Evolutionary conservation across 2,888 invertebrate genomes (phyloP), one percentile per base, ranked within the genome.

Genomic region (Xestobium rufovillosum): DNA sequence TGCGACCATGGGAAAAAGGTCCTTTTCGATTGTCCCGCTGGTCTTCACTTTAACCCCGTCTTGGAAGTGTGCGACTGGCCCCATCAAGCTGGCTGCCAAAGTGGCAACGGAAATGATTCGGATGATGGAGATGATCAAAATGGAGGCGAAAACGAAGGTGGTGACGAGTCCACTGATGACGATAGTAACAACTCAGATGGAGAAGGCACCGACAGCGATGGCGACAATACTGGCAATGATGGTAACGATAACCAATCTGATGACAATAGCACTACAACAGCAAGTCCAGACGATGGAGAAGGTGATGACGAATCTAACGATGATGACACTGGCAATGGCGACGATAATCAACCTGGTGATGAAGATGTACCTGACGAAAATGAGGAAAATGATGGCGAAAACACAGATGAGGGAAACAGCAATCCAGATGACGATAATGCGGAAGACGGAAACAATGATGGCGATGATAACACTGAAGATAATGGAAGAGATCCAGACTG

Each of bases 51-150:
- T 26, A 43, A 41, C 15, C 40, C 40, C 3, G 12, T 10, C 1
- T 31, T 43, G 3, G n/a, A 30, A 8, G 41, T 41, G 9, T 43
- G 43, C 23, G 43, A 43, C 29, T 43, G 23, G n/a, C 43, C 43
- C 3, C 28, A 37, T 6, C 14, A 29, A 14, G 43, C 40, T 14
- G 38, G 38, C 23, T 19, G 23, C n/a, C 6, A 6, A 6, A 19
- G 23, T n/a, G 6, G 6, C n/a, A n/a, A n/a, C 6, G 23, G 23
- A 8, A n/a, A n/a, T n/a, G n/a, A n/a, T n/a, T n/a, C n/a, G n/a
- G n/a, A n/a, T n/a, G n/a, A n/a, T n/a, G n/a, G n/a, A n/a, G n/a
- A n/a, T n/a, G n/a, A n/a, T n/a, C n/a, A n/a, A n/a, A n/a, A n/a
- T 31, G 47, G 49, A n/a, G 38, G n/a, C n/a, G n/a, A n/a, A n/a